phyloP scores from a whole-genome alignment of 2,113 vertebrate species.

The Myrmophylax atrothorax region DNA sequence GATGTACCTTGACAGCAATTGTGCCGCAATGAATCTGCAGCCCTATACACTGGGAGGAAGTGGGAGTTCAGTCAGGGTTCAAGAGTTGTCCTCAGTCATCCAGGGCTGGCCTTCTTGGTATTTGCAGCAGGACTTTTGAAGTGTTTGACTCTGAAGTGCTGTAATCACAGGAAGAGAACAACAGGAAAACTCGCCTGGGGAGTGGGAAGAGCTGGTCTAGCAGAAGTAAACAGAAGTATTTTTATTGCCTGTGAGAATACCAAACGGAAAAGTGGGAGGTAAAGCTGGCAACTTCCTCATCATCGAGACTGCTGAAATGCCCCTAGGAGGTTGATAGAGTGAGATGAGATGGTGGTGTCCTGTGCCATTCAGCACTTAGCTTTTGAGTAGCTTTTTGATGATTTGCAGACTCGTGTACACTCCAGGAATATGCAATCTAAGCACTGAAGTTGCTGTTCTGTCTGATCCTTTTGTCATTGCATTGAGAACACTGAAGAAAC shows the following conservation, averaged over 20 bases:
- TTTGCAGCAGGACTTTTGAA: neutral
- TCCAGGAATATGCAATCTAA: neutral
- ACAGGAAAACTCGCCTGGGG: neutral
- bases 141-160: neutral
- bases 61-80: neutral
- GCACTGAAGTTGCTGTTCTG: neutral
- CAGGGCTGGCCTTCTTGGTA: rapidly evolving
- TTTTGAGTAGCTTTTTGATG: neutral
- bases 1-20: neutral
- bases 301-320: neutral
- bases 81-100: neutral
- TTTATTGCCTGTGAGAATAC: neutral
- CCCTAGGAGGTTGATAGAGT: neutral
- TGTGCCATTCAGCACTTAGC: neutral
- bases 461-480: slow-evolving; percentile 15
- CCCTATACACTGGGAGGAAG: neutral
- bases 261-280: neutral
- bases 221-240: neutral
- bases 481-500: neutral
- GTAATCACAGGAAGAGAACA: neutral
- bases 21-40: neutral
- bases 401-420: neutral
- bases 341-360: neutral
- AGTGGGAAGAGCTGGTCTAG: neutral
- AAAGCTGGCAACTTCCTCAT: neutral